Evolutionary conservation across 2,888 invertebrate species (phyloP), one percentile per base, ranked within the genome.

Genomic region (Aricia artaxerxes): DNA sequence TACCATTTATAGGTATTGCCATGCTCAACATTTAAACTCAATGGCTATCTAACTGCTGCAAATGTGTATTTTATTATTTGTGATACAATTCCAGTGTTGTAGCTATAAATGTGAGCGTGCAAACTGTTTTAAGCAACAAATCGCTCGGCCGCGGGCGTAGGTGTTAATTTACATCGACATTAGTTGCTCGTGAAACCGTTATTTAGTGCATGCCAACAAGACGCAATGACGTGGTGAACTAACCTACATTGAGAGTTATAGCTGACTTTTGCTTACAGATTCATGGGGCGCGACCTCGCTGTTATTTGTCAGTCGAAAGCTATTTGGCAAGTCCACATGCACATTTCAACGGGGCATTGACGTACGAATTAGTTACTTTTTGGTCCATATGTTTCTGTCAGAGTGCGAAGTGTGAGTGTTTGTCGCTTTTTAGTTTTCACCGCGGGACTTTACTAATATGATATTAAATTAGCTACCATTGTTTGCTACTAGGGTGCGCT

Each of bases 241-340:
- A 81, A 82, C 83, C 80, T 80, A 83, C 81, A 82, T 82, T 81
- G 83, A 81, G 83, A 84, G 83, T 85, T 84, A 85, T 84, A 82
- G 82, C 79, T 81, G 79, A 81, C 77, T 82, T 80, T 60, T 81
- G 79, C 81, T 78, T 79, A 80, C 80, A 80, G 44, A 79, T 79
- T 80, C 79, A 81, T 82, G 72, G 79, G 80, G 78, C 61, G 75
- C 81, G 81, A 80, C 83, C 85, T 85, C 83, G 83, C 81, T 82
- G 81, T 80, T 64, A 81, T 81, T 81, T 81, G 82, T 82, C 81
- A 75, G 81, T 81, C 80, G 82, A 82, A 81, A 82, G 81, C 79
- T 81, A 83, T 85, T 86, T 87, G 86, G 87, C 86, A 86, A 80
- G 79, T 78, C 81, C 81, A 80, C 83, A 82, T 83, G 82, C 79